A percentile compares a stretch with the other conserved stretches of the same genome.
Evolutionary conservation across 2,113 vertebrate species (phyloP).

Genomic region (Zootoca vivipara): DNA sequence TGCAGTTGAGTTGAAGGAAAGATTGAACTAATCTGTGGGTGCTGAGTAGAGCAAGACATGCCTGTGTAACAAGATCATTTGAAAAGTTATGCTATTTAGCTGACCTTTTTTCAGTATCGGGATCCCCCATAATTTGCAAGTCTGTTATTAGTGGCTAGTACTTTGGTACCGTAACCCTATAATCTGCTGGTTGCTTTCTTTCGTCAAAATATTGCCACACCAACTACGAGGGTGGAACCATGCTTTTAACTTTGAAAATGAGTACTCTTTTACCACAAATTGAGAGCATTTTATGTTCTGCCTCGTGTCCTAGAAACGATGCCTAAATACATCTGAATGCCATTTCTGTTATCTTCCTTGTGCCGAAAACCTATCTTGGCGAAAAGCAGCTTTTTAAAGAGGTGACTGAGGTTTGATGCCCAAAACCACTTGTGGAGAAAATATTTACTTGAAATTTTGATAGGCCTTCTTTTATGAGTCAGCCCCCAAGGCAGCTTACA

Average conservation of each 20-base stretch:
- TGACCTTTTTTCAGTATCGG: constrained; percentile 12
- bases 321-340: not conserved
- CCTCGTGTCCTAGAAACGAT: not conserved
- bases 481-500: too few relatives aligned
- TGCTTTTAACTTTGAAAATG: constrained; percentile 20
- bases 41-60: constrained; percentile 18
- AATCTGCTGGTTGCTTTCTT: constrained; percentile 24
- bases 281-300: constrained; percentile 12
- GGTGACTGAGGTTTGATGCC: not conserved
- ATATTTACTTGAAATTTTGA: not conserved
- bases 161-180: constrained; percentile 19
- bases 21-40: not conserved
- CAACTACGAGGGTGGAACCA: constrained; percentile 16
- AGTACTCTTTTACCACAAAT: not conserved
- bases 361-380: not conserved
- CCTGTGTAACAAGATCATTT: constrained; percentile 6
- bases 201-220: constrained; percentile 15
- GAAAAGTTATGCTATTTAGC: not conserved
- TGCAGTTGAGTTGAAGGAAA: not conserved
- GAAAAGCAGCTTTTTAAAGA: not conserved
- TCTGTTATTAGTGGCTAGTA: constrained; percentile 28
- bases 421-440: not conserved
- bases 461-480: too few relatives aligned
- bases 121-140: constrained; percentile 16
- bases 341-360: not conserved